Evolutionary conservation across 2,797 vertebrate species (phyloP).

Genomic region (Hephaestus fuliginosus): DNA sequence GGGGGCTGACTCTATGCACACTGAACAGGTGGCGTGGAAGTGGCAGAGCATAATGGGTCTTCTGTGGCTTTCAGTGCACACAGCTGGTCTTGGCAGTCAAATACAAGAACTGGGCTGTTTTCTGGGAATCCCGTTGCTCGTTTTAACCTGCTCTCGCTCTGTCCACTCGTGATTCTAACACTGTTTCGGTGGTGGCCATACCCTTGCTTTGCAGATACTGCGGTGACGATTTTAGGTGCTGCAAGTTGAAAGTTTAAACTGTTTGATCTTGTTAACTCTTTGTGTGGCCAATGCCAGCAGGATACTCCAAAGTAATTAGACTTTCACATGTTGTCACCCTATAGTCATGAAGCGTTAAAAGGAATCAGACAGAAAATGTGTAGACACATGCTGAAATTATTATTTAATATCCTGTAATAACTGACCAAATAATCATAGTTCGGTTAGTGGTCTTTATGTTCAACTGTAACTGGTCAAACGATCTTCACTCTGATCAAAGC

Average conservation of each 20-base stretch:
- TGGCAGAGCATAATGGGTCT: slow-evolving; percentile 40
- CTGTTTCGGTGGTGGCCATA: slow-evolving; percentile 10
- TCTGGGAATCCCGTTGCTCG: slow-evolving; percentile 16
- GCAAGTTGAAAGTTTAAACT: slow-evolving; percentile 18
- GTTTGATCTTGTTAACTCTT: not conserved
- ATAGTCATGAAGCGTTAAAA: not conserved
- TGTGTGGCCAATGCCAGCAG: not conserved
- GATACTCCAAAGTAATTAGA: slow-evolving; percentile 2
- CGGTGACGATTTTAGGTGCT: slow-evolving; percentile 29
- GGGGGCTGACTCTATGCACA: slow-evolving; percentile 17
- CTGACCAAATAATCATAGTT: not conserved
- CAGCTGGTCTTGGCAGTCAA: slow-evolving; percentile 31
- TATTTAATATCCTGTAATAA: not conserved
- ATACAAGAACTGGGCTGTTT: not conserved
- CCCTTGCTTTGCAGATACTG: slow-evolving; percentile 48
- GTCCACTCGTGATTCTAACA: slow-evolving; percentile 26
- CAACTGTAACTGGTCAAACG: not conserved
- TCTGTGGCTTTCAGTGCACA: slow-evolving; percentile 46
- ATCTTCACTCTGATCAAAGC: not conserved
- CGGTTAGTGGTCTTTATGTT: not conserved
- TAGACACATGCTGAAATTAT: not conserved
- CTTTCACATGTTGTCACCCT: not conserved
- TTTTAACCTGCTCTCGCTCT: not conserved
- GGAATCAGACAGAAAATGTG: not conserved
- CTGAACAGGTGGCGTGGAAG: slow-evolving; percentile 41